These are phyloP conservation scores for Brachionus rotundiformis DNA, from an alignment of 1,140 invertebrate genomes.

Conservation along the genomic window DNA sequence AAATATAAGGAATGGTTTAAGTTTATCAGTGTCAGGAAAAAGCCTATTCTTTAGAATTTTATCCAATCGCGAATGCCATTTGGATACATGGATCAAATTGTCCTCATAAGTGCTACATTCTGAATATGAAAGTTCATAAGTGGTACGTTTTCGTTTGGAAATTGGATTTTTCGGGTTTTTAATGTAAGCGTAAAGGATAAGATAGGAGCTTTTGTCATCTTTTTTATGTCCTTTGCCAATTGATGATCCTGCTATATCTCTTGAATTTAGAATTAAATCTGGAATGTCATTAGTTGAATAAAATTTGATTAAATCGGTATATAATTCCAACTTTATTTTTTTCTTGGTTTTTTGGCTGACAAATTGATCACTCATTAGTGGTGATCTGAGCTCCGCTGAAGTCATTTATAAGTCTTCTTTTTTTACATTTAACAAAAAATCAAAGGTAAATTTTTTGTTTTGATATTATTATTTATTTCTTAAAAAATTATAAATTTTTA, in stretches of 20 bases:
- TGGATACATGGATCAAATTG: slow-evolving; percentile 32
- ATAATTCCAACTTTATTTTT: not conserved
- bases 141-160: slow-evolving; percentile 11
- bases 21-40: not conserved
- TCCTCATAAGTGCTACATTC: not conserved
- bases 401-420: not conserved
- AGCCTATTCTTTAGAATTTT: not conserved
- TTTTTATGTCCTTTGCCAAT: slow-evolving; percentile 11
- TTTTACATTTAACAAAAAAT: not conserved
- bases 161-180: not conserved
- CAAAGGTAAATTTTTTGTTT: not conserved
- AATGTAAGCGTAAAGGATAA: slow-evolving; percentile 29
- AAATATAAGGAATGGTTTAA: slow-evolving; percentile 39
- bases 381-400: not conserved
- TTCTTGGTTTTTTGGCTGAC: not conserved
- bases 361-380: slow-evolving; percentile 6
- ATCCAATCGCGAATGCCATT: slow-evolving; percentile 33
- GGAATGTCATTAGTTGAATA: not conserved
- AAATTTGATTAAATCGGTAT: not conserved
- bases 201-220: not conserved
- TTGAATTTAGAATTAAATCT: not conserved
- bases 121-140: slow-evolving; percentile 9
- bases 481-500: slow-evolving; percentile 11
- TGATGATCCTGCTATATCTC: slow-evolving; percentile 14
- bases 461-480: not conserved